These are phyloP conservation scores for Gordius sp. DNA, from an alignment of 2,888 invertebrate genomes.

Conservation along the genomic window DNA sequence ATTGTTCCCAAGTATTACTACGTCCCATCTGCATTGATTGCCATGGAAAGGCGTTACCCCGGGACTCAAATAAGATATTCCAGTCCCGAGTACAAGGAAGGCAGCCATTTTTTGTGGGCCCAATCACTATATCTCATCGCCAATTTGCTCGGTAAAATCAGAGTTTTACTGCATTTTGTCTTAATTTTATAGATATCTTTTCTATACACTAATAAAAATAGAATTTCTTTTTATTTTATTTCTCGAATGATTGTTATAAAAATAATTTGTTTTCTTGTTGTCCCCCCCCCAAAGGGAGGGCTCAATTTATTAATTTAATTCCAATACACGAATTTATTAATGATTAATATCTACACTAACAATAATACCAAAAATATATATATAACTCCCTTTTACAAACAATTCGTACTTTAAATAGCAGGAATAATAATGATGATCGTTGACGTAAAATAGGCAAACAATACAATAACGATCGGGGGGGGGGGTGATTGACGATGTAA, in stretches of 20 bases:
- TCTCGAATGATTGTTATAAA: background rate
- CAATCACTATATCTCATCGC: conserved; percentile 80
- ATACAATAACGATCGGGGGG: no score
- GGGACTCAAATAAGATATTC: conserved; percentile 40
- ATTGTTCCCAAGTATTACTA: conserved; percentile 79
- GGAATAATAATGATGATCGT: no score
- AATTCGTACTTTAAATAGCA: no score
- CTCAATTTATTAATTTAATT: no score
- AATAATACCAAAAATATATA: no score
- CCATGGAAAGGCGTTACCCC: conserved; percentile 43
- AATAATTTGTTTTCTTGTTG: background rate
- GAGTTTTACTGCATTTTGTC: background rate
- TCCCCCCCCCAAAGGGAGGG: no score
- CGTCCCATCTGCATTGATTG: conserved; percentile 45
- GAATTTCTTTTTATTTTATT: background rate
- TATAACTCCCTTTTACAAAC: no score
- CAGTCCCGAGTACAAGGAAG: conserved; percentile 31
- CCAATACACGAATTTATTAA: no score
- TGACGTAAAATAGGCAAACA: no score
- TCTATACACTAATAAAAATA: background rate
- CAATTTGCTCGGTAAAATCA: conserved; percentile 41
- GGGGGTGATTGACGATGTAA: no score
- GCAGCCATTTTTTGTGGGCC: conserved; percentile 57
- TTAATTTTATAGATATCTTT: background rate
- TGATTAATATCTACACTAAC: no score